Evolutionary conservation across 2,113 vertebrate species (phyloP), one percentile per base, ranked within the genome.

Genomic region (Meles meles): DNA sequence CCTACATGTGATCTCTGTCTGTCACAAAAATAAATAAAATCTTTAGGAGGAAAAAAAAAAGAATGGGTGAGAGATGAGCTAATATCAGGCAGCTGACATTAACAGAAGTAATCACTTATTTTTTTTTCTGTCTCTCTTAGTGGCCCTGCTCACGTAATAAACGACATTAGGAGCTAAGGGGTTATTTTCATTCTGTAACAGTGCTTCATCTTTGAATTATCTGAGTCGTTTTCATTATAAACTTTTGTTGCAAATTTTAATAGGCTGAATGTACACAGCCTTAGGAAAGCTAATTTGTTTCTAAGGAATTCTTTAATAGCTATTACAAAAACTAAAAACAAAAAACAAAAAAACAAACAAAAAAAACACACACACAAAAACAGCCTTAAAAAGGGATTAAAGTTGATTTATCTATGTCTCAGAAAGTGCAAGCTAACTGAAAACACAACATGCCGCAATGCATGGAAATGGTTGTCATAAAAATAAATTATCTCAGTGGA

Each of bases 241-340:
- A 97, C 31, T 92, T 94, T 74, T 83, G 20, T 93, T 83, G 69
- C 27, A 93, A 95, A 81, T 97, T 97, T 94, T 97, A 96, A 94
- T 90, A 90, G 74, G 11, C 57, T 89, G 39, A 93, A 81, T 88
- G 89, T 93, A 94, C 71, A 86, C 1, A 93, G 67, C 72, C 63
- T 94, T 82, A 71, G 21, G 84, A 92, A 96, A 96, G 57, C 83
- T 76, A 94, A 96, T 96, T 97, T 96, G 55, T 90, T 95, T 95
- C 21, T 72, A 71, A 81, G 44, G 52, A 96, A 71, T 90, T 12
- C 39, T 97, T 97, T 97, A 94, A 93, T 95, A 87, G 71, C 74
- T 94, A 52, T 65, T 79, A 88, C 15, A 94, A 89, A 93, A 94
- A 71, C n/a, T 69, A 34, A n/a, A 65, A 69, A 69, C 71, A 55